Base-by-base conservation (phyloP, 2,113 vertebrate genomes). In the Pogonocichla stellata region DNA sequence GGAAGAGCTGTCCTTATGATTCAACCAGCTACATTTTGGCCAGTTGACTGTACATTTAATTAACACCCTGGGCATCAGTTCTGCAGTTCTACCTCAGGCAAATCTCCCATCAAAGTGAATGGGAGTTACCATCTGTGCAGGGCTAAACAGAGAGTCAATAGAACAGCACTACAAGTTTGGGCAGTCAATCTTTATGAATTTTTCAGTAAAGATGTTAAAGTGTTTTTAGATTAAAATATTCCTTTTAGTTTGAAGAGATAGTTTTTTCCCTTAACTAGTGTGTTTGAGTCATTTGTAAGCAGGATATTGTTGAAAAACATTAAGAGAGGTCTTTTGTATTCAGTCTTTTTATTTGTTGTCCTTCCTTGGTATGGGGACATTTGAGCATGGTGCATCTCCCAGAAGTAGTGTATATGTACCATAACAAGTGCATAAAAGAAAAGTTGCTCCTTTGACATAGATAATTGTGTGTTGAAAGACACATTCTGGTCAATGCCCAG, bases 1-100 rank as follows among this genome's bases (percentile, higher is more conserved):
- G 54, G 64, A 92, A 85, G 95, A 92, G 88, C 62, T 77, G 62
- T 94, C 91, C 94, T 77, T 70, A 91, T 95, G 93, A 96, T 66
- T 95, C 95, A 97, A 88, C 62, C 62, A 92, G 77, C 50, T 56
- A 47, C 84, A 82, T 95, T 91, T 91, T 96, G 90, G 87, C 81
- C 91, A 95, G 84, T 71, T 96, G 94, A 96, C 91, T 94, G 53
- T 53, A 91, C 36, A n/a, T 70, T 90, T 94, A 96, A 92, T 96
- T 96, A 96, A 92, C 74, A 86, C 69, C 66, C 61, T 10, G 88
- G 78, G 83, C 91, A 91, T 58, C 50, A 31, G 78, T 38, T 95
- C 87, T 79, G 78, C 93, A 94, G 81, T 70, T 54, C 93, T 82
- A 91, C 89, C 78, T 58, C 94, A 96, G 96, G 94, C 95, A 95